Conservation (phyloP, 2,797 vertebrate genomes). For the Myotis planiceps region DNA sequence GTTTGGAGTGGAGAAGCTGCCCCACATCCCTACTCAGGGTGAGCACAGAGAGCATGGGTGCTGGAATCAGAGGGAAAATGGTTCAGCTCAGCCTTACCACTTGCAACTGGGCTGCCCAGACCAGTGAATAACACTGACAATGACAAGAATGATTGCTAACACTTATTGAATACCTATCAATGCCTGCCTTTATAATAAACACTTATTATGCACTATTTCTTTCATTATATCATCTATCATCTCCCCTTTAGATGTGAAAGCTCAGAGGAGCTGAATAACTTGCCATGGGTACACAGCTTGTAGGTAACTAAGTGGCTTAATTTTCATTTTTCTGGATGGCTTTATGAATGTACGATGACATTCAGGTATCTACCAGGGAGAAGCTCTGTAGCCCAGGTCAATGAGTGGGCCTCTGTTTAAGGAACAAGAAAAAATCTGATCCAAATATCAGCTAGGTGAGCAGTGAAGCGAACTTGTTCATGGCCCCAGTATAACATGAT, state of each 20-base stretch:
- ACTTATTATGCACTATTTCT: neutral
- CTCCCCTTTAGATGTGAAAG: neutral
- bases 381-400: neutral
- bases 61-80: neutral
- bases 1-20: neutral
- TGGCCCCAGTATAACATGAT: too few relatives aligned
- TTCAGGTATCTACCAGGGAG: neutral
- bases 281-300: neutral
- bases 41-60: fast-evolving
- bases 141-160: neutral
- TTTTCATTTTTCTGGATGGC: neutral
- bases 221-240: neutral
- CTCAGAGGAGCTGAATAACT: neutral
- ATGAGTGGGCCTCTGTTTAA: neutral
- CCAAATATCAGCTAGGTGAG: neutral
- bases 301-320: too few relatives aligned
- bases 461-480: neutral
- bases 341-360: neutral
- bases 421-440: neutral
- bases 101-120: neutral
- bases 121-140: neutral
- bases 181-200: neutral
- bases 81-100: neutral
- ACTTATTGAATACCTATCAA: neutral
- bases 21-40: neutral